Base-by-base conservation (phyloP, 2,888 invertebrate genomes). In the Rhorus exstirpatorius region DNA sequence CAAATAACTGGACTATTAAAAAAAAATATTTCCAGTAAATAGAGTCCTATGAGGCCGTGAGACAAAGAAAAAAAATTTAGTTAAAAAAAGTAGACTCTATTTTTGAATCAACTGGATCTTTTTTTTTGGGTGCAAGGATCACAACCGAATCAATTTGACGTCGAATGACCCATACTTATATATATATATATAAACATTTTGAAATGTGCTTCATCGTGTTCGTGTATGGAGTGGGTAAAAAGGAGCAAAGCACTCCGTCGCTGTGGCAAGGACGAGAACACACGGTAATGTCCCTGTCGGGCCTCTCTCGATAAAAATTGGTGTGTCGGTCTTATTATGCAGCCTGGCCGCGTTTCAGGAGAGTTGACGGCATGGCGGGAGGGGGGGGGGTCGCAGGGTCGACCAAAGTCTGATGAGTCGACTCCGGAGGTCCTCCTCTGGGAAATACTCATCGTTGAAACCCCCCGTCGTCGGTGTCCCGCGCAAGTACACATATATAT, bases 251-350 rank as follows among this genome's bases (percentile, higher is more conserved):
- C 44, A 41, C 41, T 24, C 41, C 41, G 41, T 38, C n/a, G 46
- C 71, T 58, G 63, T 53, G 79, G 38, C 38, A 61, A 78, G 41
- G 51, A 76, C 51, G 68, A 71, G 65, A 76, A 81, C 80, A 63
- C 74, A 26, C 31, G 53, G 49, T 61, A n/a, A 12, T 44, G 35
- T 65, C 75, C 53, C 55, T 76, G 44, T 58, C 26, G 70, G 61
- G 71, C 67, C 61, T 76, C 86, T 67, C 35, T 14, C 84, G 87
- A 86, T 87, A 89, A 90, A 90, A 90, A 90, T 87, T 89, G 90
- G 84, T 87, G 87, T 86, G 41, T 58, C 68, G 87, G 87, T 88
- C 90, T 91, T 91, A 91, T 91, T 91, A 91, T 91, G 91, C 90
- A 90, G 87, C 84, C 87, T 84, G 83, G 88, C 85, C 88, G 87